Percentiles rank a stretch among this genome's conserved stretches.
phyloP scores from a whole-genome alignment of 2,888 invertebrate species.

The Rhingia campestris region DNA sequence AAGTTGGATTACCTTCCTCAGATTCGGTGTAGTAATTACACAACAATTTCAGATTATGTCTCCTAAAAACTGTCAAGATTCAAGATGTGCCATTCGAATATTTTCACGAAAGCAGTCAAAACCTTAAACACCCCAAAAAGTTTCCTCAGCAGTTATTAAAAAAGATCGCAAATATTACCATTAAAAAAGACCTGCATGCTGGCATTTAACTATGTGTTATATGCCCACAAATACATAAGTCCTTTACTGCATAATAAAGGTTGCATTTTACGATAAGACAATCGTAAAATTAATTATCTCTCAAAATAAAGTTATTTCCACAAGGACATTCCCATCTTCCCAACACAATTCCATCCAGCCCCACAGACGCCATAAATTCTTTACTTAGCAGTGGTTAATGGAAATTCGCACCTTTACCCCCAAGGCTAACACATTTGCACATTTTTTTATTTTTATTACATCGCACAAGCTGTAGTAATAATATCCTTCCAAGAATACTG shows the following conservation, averaged over 20 bases:
- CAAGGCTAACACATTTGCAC: conserved; percentile 21
- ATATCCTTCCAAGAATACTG: conserved; percentile 20
- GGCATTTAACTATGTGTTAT: no score
- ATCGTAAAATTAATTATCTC: conserved; percentile 48
- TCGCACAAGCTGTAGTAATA: conserved; percentile 26
- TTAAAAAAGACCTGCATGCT: no score
- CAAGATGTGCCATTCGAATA: no score
- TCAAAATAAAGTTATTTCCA: conserved; percentile 38
- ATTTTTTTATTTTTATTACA: conserved; percentile 25
- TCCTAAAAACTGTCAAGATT: no score
- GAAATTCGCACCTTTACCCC: conserved; percentile 13
- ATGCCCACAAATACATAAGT: no score
- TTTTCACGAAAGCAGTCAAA: no score
- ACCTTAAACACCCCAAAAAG: background rate
- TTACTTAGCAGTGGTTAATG: conserved; percentile 32
- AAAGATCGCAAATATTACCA: background rate
- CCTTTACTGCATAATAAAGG: background rate
- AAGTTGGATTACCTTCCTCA: no score
- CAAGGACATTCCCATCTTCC: conserved; percentile 1
- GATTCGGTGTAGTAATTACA: no score
- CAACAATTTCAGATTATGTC: no score
- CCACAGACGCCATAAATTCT: conserved; percentile 18
- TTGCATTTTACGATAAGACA: conserved; percentile 53
- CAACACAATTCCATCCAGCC: background rate
- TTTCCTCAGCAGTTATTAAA: background rate